Conservation (phyloP, 2,888 invertebrate genomes). For the Eristalis pertinax region DNA sequence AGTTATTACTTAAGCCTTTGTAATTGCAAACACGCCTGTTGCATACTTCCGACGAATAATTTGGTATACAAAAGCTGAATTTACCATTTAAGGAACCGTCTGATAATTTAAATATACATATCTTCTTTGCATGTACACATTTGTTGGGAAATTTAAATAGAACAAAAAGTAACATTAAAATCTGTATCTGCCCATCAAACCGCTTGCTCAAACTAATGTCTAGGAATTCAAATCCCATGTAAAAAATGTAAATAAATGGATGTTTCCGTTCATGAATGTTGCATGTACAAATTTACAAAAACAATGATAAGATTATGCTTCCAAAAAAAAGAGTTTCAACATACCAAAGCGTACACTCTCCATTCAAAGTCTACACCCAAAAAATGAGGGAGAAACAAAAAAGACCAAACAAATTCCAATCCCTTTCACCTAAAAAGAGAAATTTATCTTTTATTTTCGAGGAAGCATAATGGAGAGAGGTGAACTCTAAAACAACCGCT, state of each 20-base stretch:
- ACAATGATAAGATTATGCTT: slow-evolving; percentile 47
- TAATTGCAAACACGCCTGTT: no score
- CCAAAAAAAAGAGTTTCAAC: slow-evolving; percentile 2
- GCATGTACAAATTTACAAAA: not conserved
- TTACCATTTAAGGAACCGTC: no score
- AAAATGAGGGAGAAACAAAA: not conserved
- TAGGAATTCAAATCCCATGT: not conserved
- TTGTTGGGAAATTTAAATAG: no score
- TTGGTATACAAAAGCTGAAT: no score
- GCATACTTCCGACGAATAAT: no score
- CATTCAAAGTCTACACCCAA: not conserved
- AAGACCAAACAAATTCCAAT: slow-evolving; percentile 34
- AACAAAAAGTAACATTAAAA: no score
- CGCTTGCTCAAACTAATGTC: no score
- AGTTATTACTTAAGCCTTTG: no score
- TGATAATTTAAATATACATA: no score
- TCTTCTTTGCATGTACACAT: no score
- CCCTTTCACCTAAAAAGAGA: slow-evolving; percentile 61
- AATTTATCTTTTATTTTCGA: slow-evolving; percentile 18
- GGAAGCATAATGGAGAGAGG: slow-evolving; percentile 1
- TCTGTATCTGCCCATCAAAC: no score
- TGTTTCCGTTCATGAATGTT: not conserved
- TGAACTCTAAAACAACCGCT: slow-evolving; percentile 24
- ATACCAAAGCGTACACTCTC: not conserved
- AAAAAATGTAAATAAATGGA: not conserved